Evolutionary conservation across 2,888 invertebrate genomes (phyloP).

Genomic region (Rhynchonema sp.): DNA sequence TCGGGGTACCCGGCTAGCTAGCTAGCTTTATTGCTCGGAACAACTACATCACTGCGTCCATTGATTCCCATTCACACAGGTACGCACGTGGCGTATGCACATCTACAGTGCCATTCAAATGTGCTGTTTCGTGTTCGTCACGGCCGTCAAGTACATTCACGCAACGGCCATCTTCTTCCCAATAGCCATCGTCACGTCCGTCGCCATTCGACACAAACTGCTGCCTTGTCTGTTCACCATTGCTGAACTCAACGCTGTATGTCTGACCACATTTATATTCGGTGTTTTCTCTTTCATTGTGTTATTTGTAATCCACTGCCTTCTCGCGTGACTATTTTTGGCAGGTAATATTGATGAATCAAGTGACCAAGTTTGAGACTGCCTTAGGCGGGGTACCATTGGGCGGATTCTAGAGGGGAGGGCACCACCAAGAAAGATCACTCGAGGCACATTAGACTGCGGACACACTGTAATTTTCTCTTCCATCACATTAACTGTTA

Average conservation of each 20-base stretch:
- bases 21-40: too few relatives aligned
- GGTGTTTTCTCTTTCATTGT: too few relatives aligned
- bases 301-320: too few relatives aligned
- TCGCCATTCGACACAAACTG: constrained; percentile 54
- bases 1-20: too few relatives aligned
- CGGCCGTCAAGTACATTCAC: constrained; percentile 62
- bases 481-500: neutral
- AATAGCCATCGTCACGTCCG: constrained; percentile 59
- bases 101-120: constrained; percentile 66
- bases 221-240: constrained; percentile 54
- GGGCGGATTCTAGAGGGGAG: too few relatives aligned
- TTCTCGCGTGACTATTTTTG: too few relatives aligned
- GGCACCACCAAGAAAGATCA: neutral
- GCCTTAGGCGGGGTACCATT: too few relatives aligned
- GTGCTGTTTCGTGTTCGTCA: constrained; percentile 41
- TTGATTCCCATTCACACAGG: too few relatives aligned
- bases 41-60: too few relatives aligned
- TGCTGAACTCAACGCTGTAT: constrained; percentile 60
- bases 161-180: constrained; percentile 80
- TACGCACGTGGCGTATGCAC: constrained; percentile 60
- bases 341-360: too few relatives aligned
- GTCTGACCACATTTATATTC: too few relatives aligned
- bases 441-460: neutral
- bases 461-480: neutral
- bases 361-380: too few relatives aligned